These are phyloP conservation scores for Halocynthia aurantium DNA, from an alignment of 23 tunicate genomes.

Conservation along the genomic window DNA sequence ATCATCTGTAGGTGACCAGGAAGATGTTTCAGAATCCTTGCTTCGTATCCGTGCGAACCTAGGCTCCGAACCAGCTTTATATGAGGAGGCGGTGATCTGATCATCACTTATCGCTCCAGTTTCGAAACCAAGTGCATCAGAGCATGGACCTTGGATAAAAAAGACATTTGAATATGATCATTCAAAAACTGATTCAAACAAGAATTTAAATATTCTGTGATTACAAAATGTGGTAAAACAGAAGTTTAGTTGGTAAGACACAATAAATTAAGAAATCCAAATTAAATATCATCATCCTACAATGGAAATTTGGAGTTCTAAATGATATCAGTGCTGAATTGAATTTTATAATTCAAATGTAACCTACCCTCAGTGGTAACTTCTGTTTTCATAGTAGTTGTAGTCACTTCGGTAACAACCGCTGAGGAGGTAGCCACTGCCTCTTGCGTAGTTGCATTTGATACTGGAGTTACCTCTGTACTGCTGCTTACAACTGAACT, in stretches of 20 bases:
- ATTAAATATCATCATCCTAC: too few relatives aligned
- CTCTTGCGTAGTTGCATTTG: background rate
- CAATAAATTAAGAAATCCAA: too few relatives aligned
- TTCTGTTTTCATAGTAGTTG: constrained; percentile 37
- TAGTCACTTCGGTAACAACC: constrained; percentile 36
- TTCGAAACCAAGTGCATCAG: constrained; percentile 55
- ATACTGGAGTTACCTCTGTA: background rate
- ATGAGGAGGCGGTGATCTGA: constrained; percentile 58
- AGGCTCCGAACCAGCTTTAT: constrained; percentile 38
- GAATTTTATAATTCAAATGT: background rate
- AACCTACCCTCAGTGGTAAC: constrained; percentile 45
- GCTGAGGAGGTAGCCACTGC: constrained; percentile 24
- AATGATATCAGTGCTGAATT: background rate
- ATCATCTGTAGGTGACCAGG: constrained; percentile 71
- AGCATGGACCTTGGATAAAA: constrained; percentile 34
- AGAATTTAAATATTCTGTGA: too few relatives aligned
- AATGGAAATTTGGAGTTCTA: background rate
- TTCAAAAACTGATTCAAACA: too few relatives aligned
- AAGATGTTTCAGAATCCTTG: constrained; percentile 4
- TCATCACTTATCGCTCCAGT: constrained; percentile 53
- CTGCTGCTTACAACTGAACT: background rate
- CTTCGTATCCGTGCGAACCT: constrained; percentile 27
- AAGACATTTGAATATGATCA: too few relatives aligned
- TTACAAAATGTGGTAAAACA: too few relatives aligned
- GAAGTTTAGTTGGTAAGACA: too few relatives aligned